Evolutionary conservation across 1,140 invertebrate species (phyloP), one percentile per base, ranked within the genome.

Genomic region (Drosophila yakuba): DNA sequence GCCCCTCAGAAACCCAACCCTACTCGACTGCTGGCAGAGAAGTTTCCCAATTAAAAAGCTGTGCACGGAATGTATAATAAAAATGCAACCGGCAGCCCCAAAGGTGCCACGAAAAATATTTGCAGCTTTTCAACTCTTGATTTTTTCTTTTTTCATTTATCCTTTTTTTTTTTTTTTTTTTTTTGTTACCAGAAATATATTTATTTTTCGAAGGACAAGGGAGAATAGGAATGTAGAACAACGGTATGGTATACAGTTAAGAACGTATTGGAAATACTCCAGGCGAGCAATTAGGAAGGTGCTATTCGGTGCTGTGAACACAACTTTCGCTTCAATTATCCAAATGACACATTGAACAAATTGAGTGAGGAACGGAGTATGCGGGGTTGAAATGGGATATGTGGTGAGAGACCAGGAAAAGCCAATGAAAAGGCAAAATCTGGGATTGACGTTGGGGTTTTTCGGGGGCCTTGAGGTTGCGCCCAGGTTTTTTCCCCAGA

Each of bases 11-110:
- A 64, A 35, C 14, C 25, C 28, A 36, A 54, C 5, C 51, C 32
- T 25, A 55, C 50, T 43, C 51, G 44, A 48, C 63, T 56, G 32
- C 61, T 17, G 17, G 15, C 23, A 2, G 36, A 66, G 61, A 79
- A 79, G 77, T 79, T 79, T 79, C 60, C 60, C 76, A 78, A 79
- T 79, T 79, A 79, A 79, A 79, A 79, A 79, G 43, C 54, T 71
- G 39, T 56, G 66, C 56, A 74, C 41, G 28, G 64, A 36, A 73
- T 75, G 54, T 58, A 39, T 48, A 77, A 58, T 28, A 60, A 51
- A 60, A 55, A 57, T 44, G 51, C 57, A 61, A 32, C 41, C 28
- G 39, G 66, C 52, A 71, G 23, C 50, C 28, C 23, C 5, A 69
- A 54, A 69, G 72, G 72, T 76, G 72, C 61, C 61, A 75, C 73